Percentiles rank a stretch among this genome's conserved stretches.
These are phyloP conservation scores for Limnephilus auricula DNA, from an alignment of 2,888 invertebrate genomes.

Conservation along the genomic window DNA sequence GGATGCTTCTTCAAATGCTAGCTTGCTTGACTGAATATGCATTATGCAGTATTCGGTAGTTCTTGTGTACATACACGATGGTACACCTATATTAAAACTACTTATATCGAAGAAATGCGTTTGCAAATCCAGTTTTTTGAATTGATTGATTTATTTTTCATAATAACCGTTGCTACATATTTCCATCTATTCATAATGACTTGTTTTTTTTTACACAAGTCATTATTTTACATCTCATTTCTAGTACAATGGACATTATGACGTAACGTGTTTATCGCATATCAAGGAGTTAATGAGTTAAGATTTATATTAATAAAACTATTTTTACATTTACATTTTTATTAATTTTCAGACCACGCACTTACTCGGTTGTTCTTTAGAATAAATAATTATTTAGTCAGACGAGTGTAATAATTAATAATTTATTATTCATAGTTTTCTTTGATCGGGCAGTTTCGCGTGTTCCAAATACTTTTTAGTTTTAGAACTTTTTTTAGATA, in stretches of 20 bases:
- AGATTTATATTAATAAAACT: background rate
- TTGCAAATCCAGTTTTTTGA: background rate
- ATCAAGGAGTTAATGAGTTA: background rate
- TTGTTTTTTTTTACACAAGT: background rate
- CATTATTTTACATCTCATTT: background rate
- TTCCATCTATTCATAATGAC: background rate
- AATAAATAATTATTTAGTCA: background rate
- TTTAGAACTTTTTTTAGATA: too few species aligned
- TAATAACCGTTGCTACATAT: background rate
- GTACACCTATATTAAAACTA: too few species aligned
- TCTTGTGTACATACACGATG: too few species aligned
- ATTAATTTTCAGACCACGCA: background rate
- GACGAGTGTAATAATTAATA: too few species aligned
- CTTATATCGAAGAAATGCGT: background rate
- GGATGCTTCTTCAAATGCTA: too few species aligned
- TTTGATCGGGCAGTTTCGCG: background rate
- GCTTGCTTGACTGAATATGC: too few species aligned
- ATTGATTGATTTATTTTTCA: background rate
- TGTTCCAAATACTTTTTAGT: background rate
- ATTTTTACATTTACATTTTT: background rate
- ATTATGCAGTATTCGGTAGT: too few species aligned
- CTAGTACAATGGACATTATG: background rate
- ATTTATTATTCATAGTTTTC: background rate
- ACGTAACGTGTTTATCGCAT: background rate
- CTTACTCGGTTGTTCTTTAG: background rate